Base-by-base conservation (phyloP, 2,888 invertebrate genomes). In the Tachystola acroxantha region DNA sequence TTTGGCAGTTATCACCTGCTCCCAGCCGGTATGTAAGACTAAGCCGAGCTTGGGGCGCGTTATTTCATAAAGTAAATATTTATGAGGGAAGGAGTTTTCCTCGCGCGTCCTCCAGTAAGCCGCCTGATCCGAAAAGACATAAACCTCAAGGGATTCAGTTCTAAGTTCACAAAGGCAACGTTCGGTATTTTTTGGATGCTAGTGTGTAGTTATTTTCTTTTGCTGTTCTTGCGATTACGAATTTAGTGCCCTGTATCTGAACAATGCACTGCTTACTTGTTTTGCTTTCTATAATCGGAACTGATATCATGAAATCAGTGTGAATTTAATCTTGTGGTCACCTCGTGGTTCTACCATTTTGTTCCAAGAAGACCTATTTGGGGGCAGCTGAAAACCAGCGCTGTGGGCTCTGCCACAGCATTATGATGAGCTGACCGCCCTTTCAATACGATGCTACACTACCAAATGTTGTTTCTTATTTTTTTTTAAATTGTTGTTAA, bases 31-130 rank as follows among this genome's bases (percentile, higher is more conserved):
- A 60, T 36, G 36, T 24, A n/a, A 63, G 61, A 64, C 70, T 75
- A 66, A 78, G 78, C 71, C 64, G 61, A 71, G 71, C 76, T 71
- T 52, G 50, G 64, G 68, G 71, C 70, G 67, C 64, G 77, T 82
- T 82, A 80, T 85, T 84, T 85, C 78, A 78, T 85, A 82, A 79
- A 77, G 84, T 85, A 86, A 85, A 86, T 86, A 86, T 86, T 85
- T 86, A 84, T 85, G 80, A 84, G 77, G 64, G 62, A 70, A 73
- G 73, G 72, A 76, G 75, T 76, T 75, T 67, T 65, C 64, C 63
- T 57, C 70, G 64, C 66, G 68, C 77, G 74, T 79, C 73, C 74
- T 70, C 58, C 64, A 55, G 73, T 80, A 82, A 82, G 82, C 80
- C 75, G 66, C 58, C 65, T 79, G 80, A 85, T 84, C 84, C 81